Base-by-base conservation (phyloP, 2,888 invertebrate species). In the Cheilosia urbana region DNA sequence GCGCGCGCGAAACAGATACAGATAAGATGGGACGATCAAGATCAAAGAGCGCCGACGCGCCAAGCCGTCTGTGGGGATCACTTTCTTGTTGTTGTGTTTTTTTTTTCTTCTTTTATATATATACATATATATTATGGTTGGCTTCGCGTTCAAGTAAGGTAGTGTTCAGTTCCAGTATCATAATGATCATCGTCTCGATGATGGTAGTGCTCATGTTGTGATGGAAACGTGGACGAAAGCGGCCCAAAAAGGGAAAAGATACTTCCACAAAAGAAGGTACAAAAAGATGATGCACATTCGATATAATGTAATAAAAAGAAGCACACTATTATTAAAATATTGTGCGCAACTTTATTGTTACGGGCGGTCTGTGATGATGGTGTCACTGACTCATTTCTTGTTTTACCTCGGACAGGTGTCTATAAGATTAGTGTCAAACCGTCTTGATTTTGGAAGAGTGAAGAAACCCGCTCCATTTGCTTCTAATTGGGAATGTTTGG, bases 11-110 rank as follows among this genome's bases (percentile, higher is more conserved):
- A 68, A 49, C 68, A 68, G 76, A 47, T 30, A 37, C 37, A 37
- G 37, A 37, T 37, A 37, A 55, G 17, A 58, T 58, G 55, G 63
- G 65, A 72, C 49, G 68, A 42, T 66, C 77, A 45, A 81, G 82
- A 87, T 87, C 87, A 87, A 87, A 87, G 87, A 82, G 77, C 73
- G 77, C 82, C 82, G 87, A 81, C 87, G 87, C 87, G 82, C 87
- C 87, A 87, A 87, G 82, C 87, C 87, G 87, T 87, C 87, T 87
- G 85, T 77, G 85, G 77, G 77, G 85, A 85, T 77, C 85, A 81
- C 76, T 77, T 80, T 81, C 72, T 77, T 75, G 66, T 58, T 72
- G 65, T 47, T 65, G 65, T 55, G 53, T 66, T 71, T 2, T 24
- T 62, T 27, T 27, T 27, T 27, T 7, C 2, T 21, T 21, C 2